Evolutionary conservation across 2,113 vertebrate genomes (phyloP), one percentile per base, ranked within the genome.

Genomic region (Elachura formosa): DNA sequence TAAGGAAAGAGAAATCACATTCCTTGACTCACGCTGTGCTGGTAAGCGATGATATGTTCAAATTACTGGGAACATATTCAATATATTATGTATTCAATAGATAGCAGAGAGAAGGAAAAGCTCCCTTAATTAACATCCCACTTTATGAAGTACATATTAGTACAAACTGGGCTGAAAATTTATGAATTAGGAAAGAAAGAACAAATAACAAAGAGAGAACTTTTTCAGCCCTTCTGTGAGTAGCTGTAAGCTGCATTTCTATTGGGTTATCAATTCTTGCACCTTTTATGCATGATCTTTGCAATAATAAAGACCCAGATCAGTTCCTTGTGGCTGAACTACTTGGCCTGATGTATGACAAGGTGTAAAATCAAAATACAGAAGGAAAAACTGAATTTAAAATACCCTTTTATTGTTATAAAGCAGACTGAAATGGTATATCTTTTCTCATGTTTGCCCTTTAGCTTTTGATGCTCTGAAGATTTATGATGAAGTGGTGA

Each of bases 331-430:
- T 4, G 1, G 46, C 58, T 79, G 46, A 73, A 56, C n/a, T 80
- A 46, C n/a, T 54, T 68, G 73, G 28, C 14, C 74, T 81, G 69
- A 64, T 75, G 56, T 36, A 75, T 31, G 40, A 84, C 41, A 79
- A 93, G 91, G 21, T 66, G 67, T 90, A 83, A 96, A 83, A 93
- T 94, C 66, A 92, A 91, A 96, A 72, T 74, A 71, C 38, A 66
- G 33, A 92, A 81, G 18, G 56, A 77, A 75, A 94, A 28, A 16
- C 18, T 61, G 46, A 74, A 82, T 62, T 66, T 85, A 85, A 90
- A 86, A 52, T 48, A 33, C 9, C 5, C 1, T 61, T 77, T 87
- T 76, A 64, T 33, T 84, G 38, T 26, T 83, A 49, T 72, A 76
- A 79, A 84, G 46, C 19, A 64, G 33, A 54, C 16, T 80, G n/a